Base-by-base conservation (phyloP, 2,888 invertebrate species). In the Cerceris rybyensis region DNA sequence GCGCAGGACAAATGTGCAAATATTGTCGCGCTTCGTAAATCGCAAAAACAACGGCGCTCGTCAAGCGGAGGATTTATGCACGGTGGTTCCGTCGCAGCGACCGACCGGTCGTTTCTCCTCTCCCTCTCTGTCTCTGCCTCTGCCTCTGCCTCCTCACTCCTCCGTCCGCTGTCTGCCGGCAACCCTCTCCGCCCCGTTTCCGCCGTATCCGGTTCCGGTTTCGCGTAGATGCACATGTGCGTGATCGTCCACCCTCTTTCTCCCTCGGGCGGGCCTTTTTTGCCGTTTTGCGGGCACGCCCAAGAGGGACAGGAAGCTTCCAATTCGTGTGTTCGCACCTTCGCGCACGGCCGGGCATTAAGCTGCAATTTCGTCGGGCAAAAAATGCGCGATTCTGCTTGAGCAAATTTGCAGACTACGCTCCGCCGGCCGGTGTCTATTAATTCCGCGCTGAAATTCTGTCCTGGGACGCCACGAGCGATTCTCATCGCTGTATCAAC, bases 1-100 rank as follows among this genome's bases (percentile, higher is more conserved):
- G 80, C 75, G 59, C 74, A 69, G 67, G 78, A 84, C 82, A 78
- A 87, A 87, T 76, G 82, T 75, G 83, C 82, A 81, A 87, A 87
- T 87, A 87, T 87, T 82, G 84, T 79, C 73, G 77, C 78, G 81
- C 82, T 84, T 76, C 82, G 84, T 87, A 85, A 86, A 87, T 86
- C 85, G 83, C 76, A 83, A 84, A 87, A 87, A 88, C 83, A 87
- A 88, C 85, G 85, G 79, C 71, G 79, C 81, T 87, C 85, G 88
- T 86, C 85, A 79, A 80, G 78, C 83, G 72, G 61, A 76, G 83
- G 83, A 88, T 87, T 88, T 87, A 87, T 87, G 86, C 79, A 78
- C 68, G 78, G 75, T 63, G 85, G 86, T 87, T 86, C 81, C 83
- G 82, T 80, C 77, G 84, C 73, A 79, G 66, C 70, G 70, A 76